Evolutionary conservation across 1,140 invertebrate species (phyloP).

Genomic region (Armadillidium nasatum): DNA sequence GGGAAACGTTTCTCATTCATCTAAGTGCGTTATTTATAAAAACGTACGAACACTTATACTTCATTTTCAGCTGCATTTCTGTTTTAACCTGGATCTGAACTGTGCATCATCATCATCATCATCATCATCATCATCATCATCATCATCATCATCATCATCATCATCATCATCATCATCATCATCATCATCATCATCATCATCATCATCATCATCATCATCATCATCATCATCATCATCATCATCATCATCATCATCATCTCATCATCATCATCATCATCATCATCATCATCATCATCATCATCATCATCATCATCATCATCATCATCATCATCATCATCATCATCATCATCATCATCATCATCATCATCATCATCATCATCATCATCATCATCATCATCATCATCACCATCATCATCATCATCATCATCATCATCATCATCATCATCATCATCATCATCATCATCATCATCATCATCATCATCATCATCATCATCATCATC

Average conservation of each 20-base stretch:
- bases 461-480: conserved; percentile 10
- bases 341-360: conserved; percentile 10
- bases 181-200: conserved; percentile 11
- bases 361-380: conserved; percentile 11
- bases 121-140: too few species aligned
- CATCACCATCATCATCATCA: conserved; percentile 10
- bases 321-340: conserved; percentile 11
- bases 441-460: conserved; percentile 10
- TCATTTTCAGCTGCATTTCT: too few species aligned
- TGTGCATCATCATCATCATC: too few species aligned
- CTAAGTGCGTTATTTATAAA: too few species aligned
- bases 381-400: conserved; percentile 10
- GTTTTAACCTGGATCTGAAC: too few species aligned
- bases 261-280: conserved; percentile 11
- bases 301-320: conserved; percentile 11
- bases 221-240: too few species aligned
- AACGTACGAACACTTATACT: too few species aligned
- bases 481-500: conserved; percentile 10
- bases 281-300: conserved; percentile 11
- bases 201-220: conserved; percentile 10
- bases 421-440: conserved; percentile 11
- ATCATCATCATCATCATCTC: too few species aligned
- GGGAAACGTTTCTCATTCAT: too few species aligned
- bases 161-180: conserved; percentile 10
- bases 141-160: too few species aligned